Conservation (phyloP, 2,888 invertebrate species). For the Capitulum mitella region DNA sequence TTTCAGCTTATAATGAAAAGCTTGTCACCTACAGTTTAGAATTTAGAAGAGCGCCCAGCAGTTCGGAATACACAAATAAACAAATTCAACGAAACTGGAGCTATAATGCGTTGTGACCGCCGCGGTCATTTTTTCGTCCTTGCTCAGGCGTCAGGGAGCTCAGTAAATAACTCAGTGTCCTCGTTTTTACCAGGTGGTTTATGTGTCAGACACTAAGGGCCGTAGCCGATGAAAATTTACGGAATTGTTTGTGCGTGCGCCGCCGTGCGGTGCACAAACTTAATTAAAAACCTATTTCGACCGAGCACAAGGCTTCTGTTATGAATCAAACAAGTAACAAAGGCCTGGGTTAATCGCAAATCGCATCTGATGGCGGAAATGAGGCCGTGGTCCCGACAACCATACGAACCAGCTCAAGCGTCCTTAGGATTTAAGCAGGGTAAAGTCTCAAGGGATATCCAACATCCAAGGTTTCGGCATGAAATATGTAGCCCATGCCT, state of each 20-base stretch:
- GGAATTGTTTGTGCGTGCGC: conserved; percentile 19
- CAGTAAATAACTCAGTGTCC: neutral
- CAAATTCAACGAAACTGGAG: too few species aligned
- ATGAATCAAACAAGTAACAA: neutral
- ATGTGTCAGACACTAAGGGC: conserved; percentile 4
- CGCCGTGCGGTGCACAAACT: neutral
- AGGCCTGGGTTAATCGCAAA: neutral
- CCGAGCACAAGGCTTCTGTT: neutral
- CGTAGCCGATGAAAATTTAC: conserved; percentile 22
- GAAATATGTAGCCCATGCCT: neutral
- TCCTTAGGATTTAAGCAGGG: neutral
- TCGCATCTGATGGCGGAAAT: neutral
- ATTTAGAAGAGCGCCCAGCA: too few species aligned
- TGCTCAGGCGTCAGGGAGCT: too few species aligned
- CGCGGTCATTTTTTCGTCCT: neutral
- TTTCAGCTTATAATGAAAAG: too few species aligned
- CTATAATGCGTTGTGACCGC: too few species aligned
- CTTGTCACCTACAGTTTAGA: too few species aligned
- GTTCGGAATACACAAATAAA: too few species aligned
- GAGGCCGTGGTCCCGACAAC: too few species aligned
- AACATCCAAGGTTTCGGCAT: neutral
- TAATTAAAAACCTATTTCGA: neutral
- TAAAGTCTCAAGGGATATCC: neutral
- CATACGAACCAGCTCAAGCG: too few species aligned
- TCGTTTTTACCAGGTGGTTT: neutral